Base-by-base conservation (phyloP, 2,888 invertebrate species). In the Pteria penguin region DNA sequence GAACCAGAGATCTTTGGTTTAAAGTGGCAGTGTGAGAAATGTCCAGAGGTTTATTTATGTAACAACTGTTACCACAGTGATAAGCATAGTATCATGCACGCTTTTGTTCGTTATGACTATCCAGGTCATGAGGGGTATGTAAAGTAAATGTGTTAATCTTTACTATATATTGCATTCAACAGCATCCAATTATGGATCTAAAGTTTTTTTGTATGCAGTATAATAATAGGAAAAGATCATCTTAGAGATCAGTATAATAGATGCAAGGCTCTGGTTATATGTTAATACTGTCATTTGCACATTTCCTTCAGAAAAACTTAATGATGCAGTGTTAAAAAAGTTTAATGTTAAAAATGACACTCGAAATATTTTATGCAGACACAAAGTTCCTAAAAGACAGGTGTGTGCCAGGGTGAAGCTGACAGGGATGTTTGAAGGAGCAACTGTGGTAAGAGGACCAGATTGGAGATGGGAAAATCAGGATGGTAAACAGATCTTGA, bases 381-480 rank as follows among this genome's bases (percentile, higher is more conserved):
- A 14, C 45, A 45, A 45, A 45, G 8, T 8, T 45, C 94, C 94
- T 2, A 93, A 95, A 24, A 93, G 96, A 83, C 94, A 94, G 86
- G 94, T 94, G 69, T 94, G 94, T 54, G 92, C 93, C 66, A 96
- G 95, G 90, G 93, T 95, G 79, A 94, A 94, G 79, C 92, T 96
- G 2, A 94, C 94, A 86, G 97, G 97, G 27, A 96, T 96, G 82
- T 96, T 96, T 91, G 94, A 95, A 61, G 95, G 95, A 66, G 95
- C 96, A 5, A 95, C 95, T 93, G 96, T 97, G 2, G 94, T 95
- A 5, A 93, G 96, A 73, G 96, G 96, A 11, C 95, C 95, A 36
- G 96, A 96, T 90, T 97, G 96, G 96, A 96, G 96, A 92, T 97
- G 96, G 96, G 95, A 95, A 45, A 94, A 95, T 88, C 97, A 97